Evolutionary conservation across 2,888 invertebrate genomes (phyloP).

Genomic region (Teleiodes luculella): DNA sequence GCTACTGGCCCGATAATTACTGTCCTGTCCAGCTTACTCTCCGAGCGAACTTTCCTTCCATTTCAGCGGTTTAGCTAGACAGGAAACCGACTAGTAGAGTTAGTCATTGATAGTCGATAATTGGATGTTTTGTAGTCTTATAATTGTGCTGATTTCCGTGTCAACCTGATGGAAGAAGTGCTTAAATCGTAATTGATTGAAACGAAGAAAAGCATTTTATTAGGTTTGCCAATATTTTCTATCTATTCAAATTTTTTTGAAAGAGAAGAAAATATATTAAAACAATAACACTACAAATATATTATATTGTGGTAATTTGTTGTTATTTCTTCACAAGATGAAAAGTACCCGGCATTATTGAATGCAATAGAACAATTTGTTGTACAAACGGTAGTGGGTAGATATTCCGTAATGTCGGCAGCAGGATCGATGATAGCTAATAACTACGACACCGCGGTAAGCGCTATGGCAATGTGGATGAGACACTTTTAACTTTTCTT

Average conservation of each 20-base stretch:
- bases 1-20: slow-evolving; percentile 38
- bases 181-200: too few relatives aligned
- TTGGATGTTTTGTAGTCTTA: neutral
- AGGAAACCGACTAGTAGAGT: neutral
- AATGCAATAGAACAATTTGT: slow-evolving; percentile 46
- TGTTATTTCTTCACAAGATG: too few relatives aligned
- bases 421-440: slow-evolving; percentile 37
- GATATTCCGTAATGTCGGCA: slow-evolving; percentile 42
- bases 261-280: too few relatives aligned
- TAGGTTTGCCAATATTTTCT: too few relatives aligned
- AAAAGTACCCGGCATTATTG: slow-evolving; percentile 9
- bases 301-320: too few relatives aligned
- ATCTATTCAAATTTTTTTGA: too few relatives aligned
- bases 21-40: slow-evolving; percentile 24
- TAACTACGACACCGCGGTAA: slow-evolving; percentile 30
- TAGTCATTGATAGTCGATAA: neutral
- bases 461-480: slow-evolving; percentile 20
- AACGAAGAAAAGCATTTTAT: too few relatives aligned
- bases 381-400: slow-evolving; percentile 56
- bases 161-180: neutral
- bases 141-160: neutral
- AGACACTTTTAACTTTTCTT: neutral
- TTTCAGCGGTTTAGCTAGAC: neutral
- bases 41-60: neutral
- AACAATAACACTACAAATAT: too few relatives aligned